Base-by-base conservation (phyloP, 30 jellyfish, hydroid and myxozoan species). In the Aurelia aurita region DNA sequence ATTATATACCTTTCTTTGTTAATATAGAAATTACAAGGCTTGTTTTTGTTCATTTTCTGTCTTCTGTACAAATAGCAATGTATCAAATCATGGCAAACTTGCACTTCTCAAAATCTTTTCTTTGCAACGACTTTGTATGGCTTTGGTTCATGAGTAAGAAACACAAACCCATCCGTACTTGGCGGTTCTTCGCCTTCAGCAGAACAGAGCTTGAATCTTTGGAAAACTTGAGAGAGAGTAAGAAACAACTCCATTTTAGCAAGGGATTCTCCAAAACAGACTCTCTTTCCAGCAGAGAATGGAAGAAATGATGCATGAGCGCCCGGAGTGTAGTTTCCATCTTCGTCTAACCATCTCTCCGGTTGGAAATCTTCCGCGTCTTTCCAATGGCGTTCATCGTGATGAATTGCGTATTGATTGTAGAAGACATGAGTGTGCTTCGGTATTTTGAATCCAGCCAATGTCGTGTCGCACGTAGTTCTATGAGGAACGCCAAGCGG, bases 401-500 rank as follows among this genome's bases (percentile, higher is more conserved):
- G 91, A 53, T 88, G 96, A 20, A 88, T 69, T 32, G 91, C 88
- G 35, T 80, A 88, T 0, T 78, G 72, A 29, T 84, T 84, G 87
- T 51, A 71, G 70, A 84, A 84, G 16, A 88, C 96, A 57, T 88
- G 91, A 20, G 96, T 77, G 21, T 70, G 34, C 44, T 79, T 88
- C 29, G 96, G 91, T 35, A 88, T 45, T 32, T 58, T 54, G 71
- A 65, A 88, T 61, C 96, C 96, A 34, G 81, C 96, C 28, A 88
- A 70, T 13, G 88, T 57, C 26, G 96, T 88, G 74, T 88, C 91
- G 74, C 96, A 78, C 14, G 91, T 88, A 0, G 96, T 88, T 43
- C 85, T 62, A 49, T 88, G 96, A 1, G 96, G 96, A 28, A 88
- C 92, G 9, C 82, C 88, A 35, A 88, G 55, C 47, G 89, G 91